Evolutionary conservation across 2,888 invertebrate species (phyloP), one percentile per base, ranked within the genome.

Genomic region (Danaus chrysippus): DNA sequence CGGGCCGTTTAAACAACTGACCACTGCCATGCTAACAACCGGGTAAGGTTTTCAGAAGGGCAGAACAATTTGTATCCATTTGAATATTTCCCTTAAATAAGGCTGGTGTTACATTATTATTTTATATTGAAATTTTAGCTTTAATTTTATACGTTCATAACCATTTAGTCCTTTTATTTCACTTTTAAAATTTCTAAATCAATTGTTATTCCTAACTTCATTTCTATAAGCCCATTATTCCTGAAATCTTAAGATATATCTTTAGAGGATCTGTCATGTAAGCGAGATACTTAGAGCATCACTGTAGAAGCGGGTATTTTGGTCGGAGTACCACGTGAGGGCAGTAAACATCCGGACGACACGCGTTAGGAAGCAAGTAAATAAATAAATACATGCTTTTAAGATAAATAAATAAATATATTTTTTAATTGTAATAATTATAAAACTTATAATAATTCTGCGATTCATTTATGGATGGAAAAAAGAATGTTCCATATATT

Each of bases 281-380:
- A 5, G 56, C 8, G 61, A 43, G 41, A 59, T 49, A 54, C 53
- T 44, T 54, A 19, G 60, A 67, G 61, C 67, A 66, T 70, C 70
- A 66, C 66, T 67, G 72, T 70, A 69, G 64, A 55, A 68, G 65
- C 67, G 69, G 68, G 67, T 84, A 83, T 84, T 84, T 81, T 74
- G 63, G 76, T 63, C 68, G 58, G 44, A 66, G 49, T 63, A 71
- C 75, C 86, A 83, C 82, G 83, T 82, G 82, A 72, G 69, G 69
- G 62, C 69, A 72, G 77, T 83, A 82, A 84, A 85, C 87, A 87
- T 88, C 88, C 87, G 88, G 83, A 81, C 76, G 70, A 69, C 71
- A 69, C 70, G 71, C 71, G 65, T 65, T 69, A 73, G 79, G 77
- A 80, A 78, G 73, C 74, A 64, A 74, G 77, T 75, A 76, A 74